Evolutionary conservation across 2,113 vertebrate species (phyloP), one percentile per base, ranked within the genome.

Genomic region (Sceloporus undulatus): DNA sequence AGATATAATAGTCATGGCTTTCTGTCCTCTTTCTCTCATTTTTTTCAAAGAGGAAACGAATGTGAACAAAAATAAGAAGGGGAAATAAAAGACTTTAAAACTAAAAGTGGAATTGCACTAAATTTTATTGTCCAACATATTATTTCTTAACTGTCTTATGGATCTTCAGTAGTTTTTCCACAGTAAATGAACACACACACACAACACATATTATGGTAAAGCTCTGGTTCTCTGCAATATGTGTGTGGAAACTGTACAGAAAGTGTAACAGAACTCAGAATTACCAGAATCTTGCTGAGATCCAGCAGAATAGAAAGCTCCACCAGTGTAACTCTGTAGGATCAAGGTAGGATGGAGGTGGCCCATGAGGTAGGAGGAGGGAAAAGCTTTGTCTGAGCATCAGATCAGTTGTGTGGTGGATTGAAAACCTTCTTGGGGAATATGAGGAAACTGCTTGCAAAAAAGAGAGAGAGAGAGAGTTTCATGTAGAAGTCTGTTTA

Each of bases 1-100:
- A 94, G 95, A 93, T 90, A 93, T 40, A 94, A 89, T 77, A 94
- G 88, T 77, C 70, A n/a, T 78, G 87, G 84, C 92, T 95, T 94
- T 94, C 94, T 95, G 91, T 93, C 92, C 94, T 89, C 71, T 95
- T 23, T 56, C 52, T 34, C 74, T 91, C 86, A 89, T 68, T 90
- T 78, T 90, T 80, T 91, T 84, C 9, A 0, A 92, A 94, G 82
- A 91, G 88, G 16, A 92, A 94, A 94, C 54, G 82, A 87, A 89
- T 77, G 78, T 56, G 92, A 94, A 90, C 0, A 92, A 79, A 88
- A 92, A 54, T 0, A 87, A 87, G 91, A 91, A 84, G 23, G 9
- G 48, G 52, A 42, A 21, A 0, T 62, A 92, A 34, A 68, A 75
- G 11, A 18, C 78, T 79, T 62, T 79, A 16, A 92, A 94, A 89